A percentile compares a stretch with the other conserved stretches of the same genome.
Evolutionary conservation across 2,888 invertebrate genomes (phyloP).

Genomic region (Sarcophaga carnaria): DNA sequence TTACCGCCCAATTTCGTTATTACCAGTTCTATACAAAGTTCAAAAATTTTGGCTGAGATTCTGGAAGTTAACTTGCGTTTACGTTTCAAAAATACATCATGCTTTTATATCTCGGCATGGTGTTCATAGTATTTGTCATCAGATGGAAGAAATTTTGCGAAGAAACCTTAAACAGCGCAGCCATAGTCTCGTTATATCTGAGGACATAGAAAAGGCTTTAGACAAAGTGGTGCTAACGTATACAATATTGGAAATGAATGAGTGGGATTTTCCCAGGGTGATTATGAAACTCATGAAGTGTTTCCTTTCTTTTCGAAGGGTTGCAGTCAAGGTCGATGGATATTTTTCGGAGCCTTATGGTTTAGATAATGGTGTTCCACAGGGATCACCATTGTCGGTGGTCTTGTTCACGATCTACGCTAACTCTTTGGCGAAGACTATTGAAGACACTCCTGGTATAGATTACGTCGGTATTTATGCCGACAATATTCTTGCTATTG

Average conservation of each 20-base stretch:
- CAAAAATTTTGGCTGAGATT: neutral
- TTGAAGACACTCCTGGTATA: neutral
- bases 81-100: constrained; percentile 23
- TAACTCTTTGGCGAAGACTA: neutral
- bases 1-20: constrained; percentile 16
- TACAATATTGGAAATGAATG: constrained; percentile 7
- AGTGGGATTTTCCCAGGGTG: neutral
- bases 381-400: neutral
- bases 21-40: constrained; percentile 27
- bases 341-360: neutral
- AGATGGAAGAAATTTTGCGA: constrained; percentile 5
- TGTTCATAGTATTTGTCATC: constrained; percentile 30
- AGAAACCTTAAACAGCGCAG: neutral
- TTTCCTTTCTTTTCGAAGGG: constrained; percentile 19
- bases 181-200: constrained; percentile 21
- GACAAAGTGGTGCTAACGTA: constrained; percentile 12
- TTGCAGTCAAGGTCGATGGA: constrained; percentile 31
- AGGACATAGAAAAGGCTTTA: constrained; percentile 39
- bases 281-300: constrained; percentile 4
- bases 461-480: neutral
- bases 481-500: constrained; percentile 32
- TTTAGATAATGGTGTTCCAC: neutral
- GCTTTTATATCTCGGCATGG: constrained; percentile 17
- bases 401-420: neutral
- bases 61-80: neutral